Conservation (phyloP, 2,888 invertebrate genomes). For the Tinea pellionella region DNA sequence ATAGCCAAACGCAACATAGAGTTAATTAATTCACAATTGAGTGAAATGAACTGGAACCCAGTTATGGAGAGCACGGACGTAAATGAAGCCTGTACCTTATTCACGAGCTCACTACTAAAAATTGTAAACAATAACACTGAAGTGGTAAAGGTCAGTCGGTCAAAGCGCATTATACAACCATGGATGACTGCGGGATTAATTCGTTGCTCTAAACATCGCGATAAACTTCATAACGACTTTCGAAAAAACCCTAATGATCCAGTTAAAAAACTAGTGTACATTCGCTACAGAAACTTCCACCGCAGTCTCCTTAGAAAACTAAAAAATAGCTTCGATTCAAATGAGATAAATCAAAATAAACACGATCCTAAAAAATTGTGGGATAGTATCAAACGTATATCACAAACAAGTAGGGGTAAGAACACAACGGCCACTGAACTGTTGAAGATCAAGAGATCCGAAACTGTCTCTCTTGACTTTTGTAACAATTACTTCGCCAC, state of each 20-base stretch:
- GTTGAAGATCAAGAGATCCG: not conserved
- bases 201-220: conserved; percentile 16
- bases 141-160: conserved; percentile 3
- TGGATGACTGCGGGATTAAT: conserved; percentile 19
- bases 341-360: not conserved
- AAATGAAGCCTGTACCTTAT: too few species aligned
- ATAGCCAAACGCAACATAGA: not conserved
- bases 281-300: conserved; percentile 7
- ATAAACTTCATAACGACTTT: conserved; percentile 13
- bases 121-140: too few species aligned
- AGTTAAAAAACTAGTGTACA: not conserved
- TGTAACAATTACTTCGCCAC: conserved; percentile 17
- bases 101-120: too few species aligned
- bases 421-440: not conserved
- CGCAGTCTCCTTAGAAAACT: not conserved
- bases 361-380: not conserved
- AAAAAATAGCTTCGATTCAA: not conserved
- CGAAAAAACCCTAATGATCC: conserved; percentile 13
- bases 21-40: not conserved
- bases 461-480: conserved; percentile 13
- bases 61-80: not conserved
- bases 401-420: not conserved
- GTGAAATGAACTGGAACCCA: not conserved
- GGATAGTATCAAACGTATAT: not conserved
- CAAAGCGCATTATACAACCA: conserved; percentile 15